Base-by-base conservation (phyloP, 2,888 invertebrate genomes). In the Aleiodes testaceus region DNA sequence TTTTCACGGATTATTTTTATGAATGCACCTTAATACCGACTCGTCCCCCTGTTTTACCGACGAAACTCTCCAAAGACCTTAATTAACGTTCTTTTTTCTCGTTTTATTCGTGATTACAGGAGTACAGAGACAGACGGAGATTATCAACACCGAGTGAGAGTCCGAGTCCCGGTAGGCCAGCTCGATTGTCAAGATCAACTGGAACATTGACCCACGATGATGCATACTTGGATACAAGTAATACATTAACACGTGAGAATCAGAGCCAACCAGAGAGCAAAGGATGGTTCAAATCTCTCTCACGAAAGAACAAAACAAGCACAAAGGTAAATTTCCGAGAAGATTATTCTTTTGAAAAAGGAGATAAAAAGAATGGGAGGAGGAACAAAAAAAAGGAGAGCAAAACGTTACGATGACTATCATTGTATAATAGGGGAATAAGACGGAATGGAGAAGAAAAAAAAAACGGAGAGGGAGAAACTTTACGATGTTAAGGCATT, bases 241-340 rank as follows among this genome's bases (percentile, higher is more conserved):
- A 85, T 78, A 89, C 89, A 83, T 80, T 82, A 49, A 84, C 82
- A 74, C 83, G 85, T 75, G 84, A 86, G 73, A 83, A 82, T 73
- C 89, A 88, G 74, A 87, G 88, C 1, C 88, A 90, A 64, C 90
- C 91, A 65, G 92, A 85, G 69, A 80, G 84, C 75, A 82, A 84
- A 77, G 86, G 92, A 82, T 95, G 95, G 95, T 94, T 95, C 88
- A 95, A 94, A 84, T 94, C 94, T 1, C 90, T 93, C 61, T 91
- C 93, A 64, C 91, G 92, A 84, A 94, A 93, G 85, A 93, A 91
- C 81, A 89, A 87, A 74, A 84, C 89, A 80, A 87, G 85, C 67
- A 87, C 88, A 75, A 88, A 89, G 89, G 92, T 91, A 85, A 73
- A 73, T 49, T 59, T 55, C 55, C 66, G 22, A 36, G 22, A 20